Conservation (phyloP, 1,140 invertebrate species). For the Paramacrobiotus metropolitanus region DNA sequence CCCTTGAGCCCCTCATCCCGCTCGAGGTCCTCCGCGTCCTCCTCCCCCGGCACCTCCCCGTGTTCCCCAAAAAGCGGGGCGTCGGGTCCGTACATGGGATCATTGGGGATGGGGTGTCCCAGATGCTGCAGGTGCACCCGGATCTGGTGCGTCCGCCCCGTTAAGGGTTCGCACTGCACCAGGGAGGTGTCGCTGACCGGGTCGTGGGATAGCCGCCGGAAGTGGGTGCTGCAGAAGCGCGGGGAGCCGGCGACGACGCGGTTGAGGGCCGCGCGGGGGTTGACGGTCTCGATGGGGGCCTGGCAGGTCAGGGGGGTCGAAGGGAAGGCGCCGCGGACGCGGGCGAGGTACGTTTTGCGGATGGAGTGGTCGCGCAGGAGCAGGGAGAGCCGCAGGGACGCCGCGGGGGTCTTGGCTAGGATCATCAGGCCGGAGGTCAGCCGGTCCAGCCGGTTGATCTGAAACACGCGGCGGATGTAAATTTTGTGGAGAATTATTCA, state of each 20-base stretch:
- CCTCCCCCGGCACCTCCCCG: background rate
- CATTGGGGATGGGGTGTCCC: slow-evolving; percentile 89
- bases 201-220: slow-evolving; percentile 61
- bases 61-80: background rate
- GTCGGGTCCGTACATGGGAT: slow-evolving; percentile 49
- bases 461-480: background rate
- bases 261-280: slow-evolving; percentile 82
- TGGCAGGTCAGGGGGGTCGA: slow-evolving; percentile 58
- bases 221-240: slow-evolving; percentile 67
- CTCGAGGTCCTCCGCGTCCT: background rate
- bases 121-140: slow-evolving; percentile 57
- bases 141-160: slow-evolving; percentile 94
- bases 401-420: slow-evolving; percentile 71
- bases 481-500: no score
- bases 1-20: slow-evolving; percentile 14
- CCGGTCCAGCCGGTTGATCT: slow-evolving; percentile 48
- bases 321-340: slow-evolving; percentile 86
- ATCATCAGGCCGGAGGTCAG: slow-evolving; percentile 78
- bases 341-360: slow-evolving; percentile 84
- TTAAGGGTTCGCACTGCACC: slow-evolving; percentile 65
- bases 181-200: slow-evolving; percentile 50
- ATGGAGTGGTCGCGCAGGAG: slow-evolving; percentile 74
- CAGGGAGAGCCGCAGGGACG: slow-evolving; percentile 71
- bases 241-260: slow-evolving; percentile 57
- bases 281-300: slow-evolving; percentile 75